These are phyloP conservation scores for Archocentrus centrarchus DNA, from an alignment of 2,113 vertebrate genomes.

Conservation along the genomic window DNA sequence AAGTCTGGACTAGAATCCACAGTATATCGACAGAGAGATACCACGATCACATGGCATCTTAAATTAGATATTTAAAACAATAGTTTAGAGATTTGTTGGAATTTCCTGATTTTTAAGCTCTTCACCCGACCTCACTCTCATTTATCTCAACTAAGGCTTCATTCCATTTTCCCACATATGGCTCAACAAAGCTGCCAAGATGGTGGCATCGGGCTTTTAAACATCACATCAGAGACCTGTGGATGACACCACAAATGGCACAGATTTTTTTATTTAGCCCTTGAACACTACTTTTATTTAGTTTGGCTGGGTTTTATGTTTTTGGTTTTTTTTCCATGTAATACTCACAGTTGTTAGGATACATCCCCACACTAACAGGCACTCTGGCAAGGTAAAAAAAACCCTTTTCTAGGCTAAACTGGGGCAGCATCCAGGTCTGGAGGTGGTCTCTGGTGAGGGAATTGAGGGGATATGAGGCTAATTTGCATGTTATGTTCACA, in stretches of 20 bases:
- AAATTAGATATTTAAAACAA: background rate
- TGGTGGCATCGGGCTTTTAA: background rate
- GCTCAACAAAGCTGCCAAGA: background rate
- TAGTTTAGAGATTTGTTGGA: background rate
- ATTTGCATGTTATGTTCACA: constrained; percentile 43
- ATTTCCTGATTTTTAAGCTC: background rate
- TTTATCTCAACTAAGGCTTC: background rate
- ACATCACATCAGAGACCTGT: background rate
- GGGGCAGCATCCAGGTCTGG: constrained; percentile 28
- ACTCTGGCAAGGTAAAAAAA: background rate
- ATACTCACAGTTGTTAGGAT: background rate
- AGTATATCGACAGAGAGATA: background rate
- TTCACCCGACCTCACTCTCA: background rate
- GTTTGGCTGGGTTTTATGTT: background rate
- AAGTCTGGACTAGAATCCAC: too few species aligned
- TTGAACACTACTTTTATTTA: background rate
- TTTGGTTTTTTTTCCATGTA: background rate
- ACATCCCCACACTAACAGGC: background rate
- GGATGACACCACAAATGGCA: background rate
- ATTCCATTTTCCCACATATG: background rate
- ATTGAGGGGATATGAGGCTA: constrained; percentile 13
- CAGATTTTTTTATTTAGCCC: background rate
- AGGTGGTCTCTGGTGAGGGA: constrained; percentile 34
- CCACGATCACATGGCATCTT: background rate
- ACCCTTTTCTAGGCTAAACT: constrained; percentile 4